Percentiles rank a stretch among this genome's conserved stretches.
Conservation (phyloP, 2,797 vertebrate genomes). For the Alectoris magna region DNA sequence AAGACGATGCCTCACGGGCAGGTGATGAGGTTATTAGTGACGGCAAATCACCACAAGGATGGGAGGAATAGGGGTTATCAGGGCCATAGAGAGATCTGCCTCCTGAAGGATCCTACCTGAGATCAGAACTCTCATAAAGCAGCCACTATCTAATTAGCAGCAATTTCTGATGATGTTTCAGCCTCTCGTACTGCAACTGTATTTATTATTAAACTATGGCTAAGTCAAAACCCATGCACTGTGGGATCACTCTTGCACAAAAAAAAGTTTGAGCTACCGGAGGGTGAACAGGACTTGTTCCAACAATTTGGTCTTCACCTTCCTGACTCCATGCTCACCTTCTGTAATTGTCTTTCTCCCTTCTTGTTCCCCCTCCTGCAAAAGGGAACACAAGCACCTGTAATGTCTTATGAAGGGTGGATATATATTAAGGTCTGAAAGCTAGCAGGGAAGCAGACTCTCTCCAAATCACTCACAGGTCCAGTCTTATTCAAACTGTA, state of each 20-base stretch:
- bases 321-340: not conserved
- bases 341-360: not conserved
- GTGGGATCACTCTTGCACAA: not conserved
- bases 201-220: not conserved
- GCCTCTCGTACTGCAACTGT: not conserved
- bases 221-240: not conserved
- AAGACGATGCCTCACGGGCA: constrained; percentile 33
- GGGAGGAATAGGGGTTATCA: not conserved
- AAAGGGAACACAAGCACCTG: not conserved
- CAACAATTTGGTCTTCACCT: not conserved
- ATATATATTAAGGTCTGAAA: not conserved
- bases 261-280: not conserved
- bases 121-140: not conserved
- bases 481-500: not conserved
- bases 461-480: not conserved
- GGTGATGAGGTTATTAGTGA: not conserved
- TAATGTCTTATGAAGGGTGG: not conserved
- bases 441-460: not conserved
- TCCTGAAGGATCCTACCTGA: not conserved
- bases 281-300: not conserved
- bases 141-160: not conserved
- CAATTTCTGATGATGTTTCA: not conserved
- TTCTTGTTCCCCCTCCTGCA: not conserved
- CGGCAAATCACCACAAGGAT: not conserved
- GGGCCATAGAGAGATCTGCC: not conserved